A percentile compares a stretch with the other conserved stretches of the same genome.
Conservation (phyloP, 2,888 invertebrate species). For the Orthosia gothica region DNA sequence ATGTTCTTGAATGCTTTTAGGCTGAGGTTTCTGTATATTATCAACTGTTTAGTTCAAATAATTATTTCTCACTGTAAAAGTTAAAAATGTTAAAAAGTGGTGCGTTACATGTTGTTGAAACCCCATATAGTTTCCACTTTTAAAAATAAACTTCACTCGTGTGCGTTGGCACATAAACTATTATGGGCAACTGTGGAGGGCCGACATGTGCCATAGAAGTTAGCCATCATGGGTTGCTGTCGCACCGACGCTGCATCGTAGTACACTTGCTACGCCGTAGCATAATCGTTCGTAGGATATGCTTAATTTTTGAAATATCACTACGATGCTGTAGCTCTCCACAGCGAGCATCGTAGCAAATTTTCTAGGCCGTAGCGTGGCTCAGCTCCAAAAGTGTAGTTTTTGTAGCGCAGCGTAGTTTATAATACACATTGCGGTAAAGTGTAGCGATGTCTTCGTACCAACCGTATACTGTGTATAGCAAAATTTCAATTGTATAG, state of each 20-base stretch:
- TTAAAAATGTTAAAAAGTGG: neutral
- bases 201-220: neutral
- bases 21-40: neutral
- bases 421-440: neutral
- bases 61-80: neutral
- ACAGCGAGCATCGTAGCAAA: neutral
- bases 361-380: neutral
- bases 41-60: neutral
- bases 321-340: too few relatives aligned
- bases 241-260: too few relatives aligned
- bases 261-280: too few relatives aligned
- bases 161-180: too few relatives aligned
- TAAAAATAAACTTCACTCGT: too few relatives aligned
- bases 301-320: too few relatives aligned
- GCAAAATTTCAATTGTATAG: neutral
- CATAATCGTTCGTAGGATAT: too few relatives aligned
- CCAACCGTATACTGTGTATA: neutral
- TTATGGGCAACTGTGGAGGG: too few relatives aligned
- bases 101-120: neutral
- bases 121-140: neutral
- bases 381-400: neutral
- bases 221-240: too few relatives aligned
- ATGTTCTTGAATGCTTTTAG: slow-evolving; percentile 1
- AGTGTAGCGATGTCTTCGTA: too few relatives aligned
- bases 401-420: neutral